A percentile compares a stretch with the other conserved stretches of the same genome.
Evolutionary conservation across 1,140 invertebrate genomes (phyloP).

Genomic region (Chironomus striatipennis): DNA sequence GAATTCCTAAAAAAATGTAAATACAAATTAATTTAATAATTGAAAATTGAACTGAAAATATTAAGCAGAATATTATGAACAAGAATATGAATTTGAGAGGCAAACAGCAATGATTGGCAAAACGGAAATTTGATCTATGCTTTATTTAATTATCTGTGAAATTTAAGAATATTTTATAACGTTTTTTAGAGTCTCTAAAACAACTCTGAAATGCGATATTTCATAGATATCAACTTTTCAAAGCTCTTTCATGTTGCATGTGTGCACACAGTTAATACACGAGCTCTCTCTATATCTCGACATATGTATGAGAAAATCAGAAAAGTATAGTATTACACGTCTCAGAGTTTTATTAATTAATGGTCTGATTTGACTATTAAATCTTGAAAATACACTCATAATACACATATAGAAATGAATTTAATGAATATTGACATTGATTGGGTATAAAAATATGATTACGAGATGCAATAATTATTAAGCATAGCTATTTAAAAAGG

Average conservation of each 20-base stretch:
- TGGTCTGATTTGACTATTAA: neutral
- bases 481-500: too few species aligned
- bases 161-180: constrained; percentile 22
- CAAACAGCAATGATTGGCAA: constrained; percentile 17
- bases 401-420: too few species aligned
- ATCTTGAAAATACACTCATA: too few species aligned
- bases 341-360: constrained; percentile 16
- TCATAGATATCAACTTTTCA: constrained; percentile 14
- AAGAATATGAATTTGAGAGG: too few species aligned
- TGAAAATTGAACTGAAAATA: too few species aligned
- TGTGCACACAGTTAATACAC: neutral
- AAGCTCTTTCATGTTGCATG: neutral
- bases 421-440: too few species aligned
- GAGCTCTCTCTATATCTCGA: neutral
- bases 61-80: too few species aligned
- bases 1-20: constrained; percentile 60
- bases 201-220: neutral
- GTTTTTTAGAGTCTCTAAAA: constrained; percentile 16
- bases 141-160: constrained; percentile 22
- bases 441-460: too few species aligned
- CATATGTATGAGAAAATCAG: constrained; percentile 12
- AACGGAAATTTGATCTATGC: neutral
- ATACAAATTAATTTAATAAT: neutral
- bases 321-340: neutral
- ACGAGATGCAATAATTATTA: too few species aligned